These are phyloP conservation scores for Heloderma charlesbogerti DNA, from an alignment of 2,113 vertebrate genomes.

Conservation along the genomic window DNA sequence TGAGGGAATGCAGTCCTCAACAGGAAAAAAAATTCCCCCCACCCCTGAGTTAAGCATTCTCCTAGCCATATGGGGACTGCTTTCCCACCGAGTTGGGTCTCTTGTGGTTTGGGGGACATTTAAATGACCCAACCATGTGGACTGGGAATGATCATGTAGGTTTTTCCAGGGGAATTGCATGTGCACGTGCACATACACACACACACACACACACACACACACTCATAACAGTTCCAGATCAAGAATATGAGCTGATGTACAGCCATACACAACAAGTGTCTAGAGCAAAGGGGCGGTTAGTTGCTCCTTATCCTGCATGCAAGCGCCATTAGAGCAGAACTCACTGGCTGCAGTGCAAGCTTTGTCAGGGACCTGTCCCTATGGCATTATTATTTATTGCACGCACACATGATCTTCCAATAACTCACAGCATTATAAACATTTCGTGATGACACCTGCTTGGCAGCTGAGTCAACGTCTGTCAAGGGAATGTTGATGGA, in stretches of 20 bases:
- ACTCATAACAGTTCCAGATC: neutral
- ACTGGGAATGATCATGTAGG: neutral
- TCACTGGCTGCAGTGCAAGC: neutral
- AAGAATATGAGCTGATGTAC: neutral
- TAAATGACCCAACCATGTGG: too few relatives aligned
- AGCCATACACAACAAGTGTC: neutral
- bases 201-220: too few relatives aligned
- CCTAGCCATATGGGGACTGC: too few relatives aligned
- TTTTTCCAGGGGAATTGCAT: neutral
- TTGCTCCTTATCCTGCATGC: neutral
- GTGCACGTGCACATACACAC: too few relatives aligned
- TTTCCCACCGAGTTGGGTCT: neutral
- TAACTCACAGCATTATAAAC: slow-evolving; percentile 1
- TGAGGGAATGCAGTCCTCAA: too few relatives aligned
- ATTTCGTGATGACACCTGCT: neutral
- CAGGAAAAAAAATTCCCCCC: too few relatives aligned
- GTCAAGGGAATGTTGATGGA: slow-evolving; percentile 9
- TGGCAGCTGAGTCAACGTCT: slow-evolving; percentile 2
- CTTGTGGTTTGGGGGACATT: neutral
- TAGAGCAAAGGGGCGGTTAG: neutral
- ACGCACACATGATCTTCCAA: neutral
- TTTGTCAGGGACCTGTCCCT: neutral
- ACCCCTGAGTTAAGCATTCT: neutral
- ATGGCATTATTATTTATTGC: neutral
- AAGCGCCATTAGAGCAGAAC: neutral